phyloP scores from a whole-genome alignment of 2,113 vertebrate species.

The Mastomys coucha region DNA sequence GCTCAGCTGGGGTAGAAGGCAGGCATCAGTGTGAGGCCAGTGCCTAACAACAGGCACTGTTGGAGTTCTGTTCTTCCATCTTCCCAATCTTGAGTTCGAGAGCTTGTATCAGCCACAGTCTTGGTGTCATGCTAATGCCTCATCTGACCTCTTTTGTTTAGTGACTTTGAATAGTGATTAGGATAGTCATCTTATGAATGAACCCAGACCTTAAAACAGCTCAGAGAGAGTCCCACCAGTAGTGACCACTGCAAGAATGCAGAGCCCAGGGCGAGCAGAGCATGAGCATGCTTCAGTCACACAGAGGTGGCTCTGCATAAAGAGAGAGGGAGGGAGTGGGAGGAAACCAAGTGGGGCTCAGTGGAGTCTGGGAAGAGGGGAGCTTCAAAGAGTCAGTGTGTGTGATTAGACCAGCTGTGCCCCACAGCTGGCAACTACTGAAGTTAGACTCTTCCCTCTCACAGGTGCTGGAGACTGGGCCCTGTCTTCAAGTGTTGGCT shows the following conservation, averaged over 20 bases:
- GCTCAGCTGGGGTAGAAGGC: no score
- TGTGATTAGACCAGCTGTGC: not conserved
- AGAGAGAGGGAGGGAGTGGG: not conserved
- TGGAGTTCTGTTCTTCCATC: no score
- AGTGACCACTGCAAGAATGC: not conserved
- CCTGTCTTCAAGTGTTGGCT: conserved; percentile 44
- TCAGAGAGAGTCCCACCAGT: not conserved
- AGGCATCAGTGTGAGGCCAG: no score
- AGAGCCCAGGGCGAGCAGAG: not conserved
- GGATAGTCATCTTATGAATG: not conserved
- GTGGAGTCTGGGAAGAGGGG: not conserved
- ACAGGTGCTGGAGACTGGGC: not conserved
- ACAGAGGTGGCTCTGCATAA: not conserved
- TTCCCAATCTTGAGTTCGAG: not conserved
- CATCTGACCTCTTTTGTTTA: not conserved
- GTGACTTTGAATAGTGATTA: not conserved
- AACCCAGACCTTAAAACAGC: not conserved
- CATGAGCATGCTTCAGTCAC: no score
- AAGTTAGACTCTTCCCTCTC: not conserved
- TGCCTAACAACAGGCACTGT: no score
- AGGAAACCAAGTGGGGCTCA: fast-evolving
- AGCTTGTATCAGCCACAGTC: not conserved
- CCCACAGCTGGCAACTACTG: not conserved
- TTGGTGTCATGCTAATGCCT: not conserved
- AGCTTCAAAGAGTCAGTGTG: not conserved